Conservation (phyloP, 2,888 invertebrate genomes). For the Girardia tigrina region DNA sequence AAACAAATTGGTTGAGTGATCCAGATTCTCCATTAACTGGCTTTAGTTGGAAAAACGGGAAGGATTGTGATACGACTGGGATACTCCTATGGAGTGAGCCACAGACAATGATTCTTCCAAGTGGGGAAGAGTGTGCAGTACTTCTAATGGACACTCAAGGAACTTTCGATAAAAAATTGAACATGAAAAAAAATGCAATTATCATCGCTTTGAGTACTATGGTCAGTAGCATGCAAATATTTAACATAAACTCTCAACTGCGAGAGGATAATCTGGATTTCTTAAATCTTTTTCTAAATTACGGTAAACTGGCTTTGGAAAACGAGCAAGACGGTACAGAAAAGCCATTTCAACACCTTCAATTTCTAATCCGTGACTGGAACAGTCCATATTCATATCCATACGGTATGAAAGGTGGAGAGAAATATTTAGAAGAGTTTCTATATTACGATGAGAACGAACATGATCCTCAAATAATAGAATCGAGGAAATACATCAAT, state of each 20-base stretch:
- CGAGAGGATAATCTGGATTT: conserved; percentile 95
- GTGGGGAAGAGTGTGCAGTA: conserved; percentile 61
- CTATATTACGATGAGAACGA: background rate
- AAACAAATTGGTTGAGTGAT: conserved; percentile 67
- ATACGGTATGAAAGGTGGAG: conserved; percentile 77
- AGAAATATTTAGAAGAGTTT: background rate
- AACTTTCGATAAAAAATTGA: conserved; percentile 90
- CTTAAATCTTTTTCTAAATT: conserved; percentile 81
- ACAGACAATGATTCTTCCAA: conserved; percentile 56
- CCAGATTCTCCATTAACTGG: conserved; percentile 70
- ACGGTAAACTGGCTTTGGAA: conserved; percentile 82
- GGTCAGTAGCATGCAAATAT: conserved; percentile 79
- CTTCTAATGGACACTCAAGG: conserved; percentile 79
- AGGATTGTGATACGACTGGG: conserved; percentile 87
- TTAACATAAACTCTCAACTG: conserved; percentile 85
- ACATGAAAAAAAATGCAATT: conserved; percentile 90
- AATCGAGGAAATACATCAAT: background rate
- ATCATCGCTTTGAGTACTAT: conserved; percentile 95
- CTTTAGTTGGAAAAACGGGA: conserved; percentile 82
- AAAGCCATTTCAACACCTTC: conserved; percentile 57
- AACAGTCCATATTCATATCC: conserved; percentile 80
- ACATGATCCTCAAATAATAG: background rate
- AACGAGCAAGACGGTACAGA: conserved; percentile 64
- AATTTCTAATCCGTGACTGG: conserved; percentile 62
- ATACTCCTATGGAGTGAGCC: conserved; percentile 90